Conservation (phyloP, 2,113 vertebrate genomes). For the Pitta sordida region DNA sequence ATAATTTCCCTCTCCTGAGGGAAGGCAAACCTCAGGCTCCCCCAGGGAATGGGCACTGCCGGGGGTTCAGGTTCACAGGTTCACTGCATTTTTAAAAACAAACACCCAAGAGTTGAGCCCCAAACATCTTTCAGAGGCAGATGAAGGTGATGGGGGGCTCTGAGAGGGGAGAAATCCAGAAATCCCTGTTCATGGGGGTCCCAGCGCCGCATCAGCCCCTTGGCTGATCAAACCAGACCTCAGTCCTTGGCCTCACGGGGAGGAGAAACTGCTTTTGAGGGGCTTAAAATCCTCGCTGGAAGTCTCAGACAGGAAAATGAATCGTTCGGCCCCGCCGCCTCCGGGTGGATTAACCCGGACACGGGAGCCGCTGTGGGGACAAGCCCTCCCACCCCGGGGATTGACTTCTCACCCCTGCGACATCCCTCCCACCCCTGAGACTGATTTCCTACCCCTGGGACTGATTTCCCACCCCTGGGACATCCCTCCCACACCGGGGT, state of each 20-base stretch:
- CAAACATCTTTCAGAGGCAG: not conserved
- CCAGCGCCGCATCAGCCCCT: not conserved
- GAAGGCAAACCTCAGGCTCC: not conserved
- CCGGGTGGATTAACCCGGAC: not conserved
- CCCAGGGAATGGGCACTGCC: not conserved
- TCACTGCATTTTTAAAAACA: not conserved
- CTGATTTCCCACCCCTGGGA: not conserved
- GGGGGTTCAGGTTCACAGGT: not conserved
- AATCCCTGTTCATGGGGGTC: not conserved
- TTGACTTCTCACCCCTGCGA: not conserved
- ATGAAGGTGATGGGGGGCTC: not conserved
- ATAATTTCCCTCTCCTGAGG: not conserved
- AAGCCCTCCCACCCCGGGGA: not conserved
- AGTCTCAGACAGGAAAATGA: not conserved
- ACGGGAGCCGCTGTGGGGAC: not conserved
- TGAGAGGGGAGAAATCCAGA: accelerated
- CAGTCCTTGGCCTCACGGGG: accelerated
- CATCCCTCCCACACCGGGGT: accelerated
- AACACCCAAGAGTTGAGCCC: not conserved
- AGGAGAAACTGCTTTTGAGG: not conserved
- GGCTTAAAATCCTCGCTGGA: not conserved
- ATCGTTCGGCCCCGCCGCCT: not conserved
- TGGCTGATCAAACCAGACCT: accelerated
- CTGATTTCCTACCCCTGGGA: not conserved
- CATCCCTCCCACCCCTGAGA: not conserved